phyloP scores from a whole-genome alignment of 2,888 invertebrate species.

The Drosophila meridionalis region DNA sequence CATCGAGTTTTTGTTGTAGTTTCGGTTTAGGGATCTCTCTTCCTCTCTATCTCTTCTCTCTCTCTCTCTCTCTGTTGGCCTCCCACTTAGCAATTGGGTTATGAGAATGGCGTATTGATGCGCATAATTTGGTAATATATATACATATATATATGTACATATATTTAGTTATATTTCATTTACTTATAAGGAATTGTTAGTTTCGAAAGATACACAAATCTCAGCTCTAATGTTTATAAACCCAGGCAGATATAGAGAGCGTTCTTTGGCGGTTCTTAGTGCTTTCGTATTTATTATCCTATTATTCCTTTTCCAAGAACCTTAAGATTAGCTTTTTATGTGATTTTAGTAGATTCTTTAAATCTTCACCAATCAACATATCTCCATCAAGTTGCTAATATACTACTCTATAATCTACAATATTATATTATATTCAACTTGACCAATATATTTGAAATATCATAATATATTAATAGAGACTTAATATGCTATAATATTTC shows the following conservation, averaged over 20 bases:
- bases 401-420: too few relatives aligned
- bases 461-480: too few relatives aligned
- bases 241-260: not conserved
- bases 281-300: too few relatives aligned
- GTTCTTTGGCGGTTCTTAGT: not conserved
- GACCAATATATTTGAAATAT: too few relatives aligned
- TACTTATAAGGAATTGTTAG: not conserved
- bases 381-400: too few relatives aligned
- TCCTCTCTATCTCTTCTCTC: too few relatives aligned
- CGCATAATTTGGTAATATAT: slow-evolving; percentile 51
- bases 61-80: too few relatives aligned
- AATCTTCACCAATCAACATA: too few relatives aligned
- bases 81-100: slow-evolving; percentile 26
- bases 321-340: not conserved
- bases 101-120: slow-evolving; percentile 62
- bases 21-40: slow-evolving; percentile 17
- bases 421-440: too few relatives aligned
- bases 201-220: not conserved
- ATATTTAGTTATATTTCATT: not conserved
- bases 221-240: not conserved
- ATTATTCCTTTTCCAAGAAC: not conserved
- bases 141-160: not conserved
- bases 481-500: too few relatives aligned
- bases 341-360: not conserved
- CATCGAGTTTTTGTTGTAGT: slow-evolving; percentile 62